Evolutionary conservation across 2,797 vertebrate species (phyloP).

Genomic region (Dallia pectoralis): DNA sequence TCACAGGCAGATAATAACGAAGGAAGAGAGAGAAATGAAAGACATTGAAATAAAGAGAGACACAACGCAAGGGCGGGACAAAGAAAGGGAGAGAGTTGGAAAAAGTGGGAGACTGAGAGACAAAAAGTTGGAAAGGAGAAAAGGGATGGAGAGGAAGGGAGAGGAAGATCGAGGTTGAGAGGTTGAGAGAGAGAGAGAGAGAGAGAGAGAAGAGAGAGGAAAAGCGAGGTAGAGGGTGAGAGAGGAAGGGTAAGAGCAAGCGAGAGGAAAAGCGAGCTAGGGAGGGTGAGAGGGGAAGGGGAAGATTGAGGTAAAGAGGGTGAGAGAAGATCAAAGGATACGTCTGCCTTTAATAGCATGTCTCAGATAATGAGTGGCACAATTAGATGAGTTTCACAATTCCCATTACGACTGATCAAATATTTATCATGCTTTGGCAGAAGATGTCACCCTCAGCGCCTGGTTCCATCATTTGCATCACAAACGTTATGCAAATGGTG

Average conservation of each 20-base stretch:
- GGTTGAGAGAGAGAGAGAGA: constrained; percentile 33
- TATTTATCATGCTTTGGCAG: constrained; percentile 95
- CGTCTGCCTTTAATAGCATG: constrained; percentile 77
- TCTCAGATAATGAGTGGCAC: constrained; percentile 91
- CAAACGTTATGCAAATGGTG: constrained; percentile 90
- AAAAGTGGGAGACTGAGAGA: too few relatives aligned
- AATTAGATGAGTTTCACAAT: constrained; percentile 98
- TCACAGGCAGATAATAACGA: constrained; percentile 26
- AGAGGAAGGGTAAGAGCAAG: constrained; percentile 40
- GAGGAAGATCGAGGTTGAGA: constrained; percentile 40
- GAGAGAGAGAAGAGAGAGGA: constrained; percentile 13
- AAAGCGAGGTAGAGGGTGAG: constrained; percentile 29
- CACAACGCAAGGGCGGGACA: too few relatives aligned
- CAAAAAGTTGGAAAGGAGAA: constrained; percentile 44
- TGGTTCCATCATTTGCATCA: constrained; percentile 86
- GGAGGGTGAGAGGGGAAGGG: constrained; percentile 5
- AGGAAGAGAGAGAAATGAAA: constrained; percentile 14
- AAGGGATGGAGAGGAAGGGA: constrained; percentile 43
- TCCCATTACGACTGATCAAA: constrained; percentile 99
- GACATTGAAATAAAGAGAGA: too few relatives aligned
- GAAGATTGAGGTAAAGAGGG: constrained; percentile 28
- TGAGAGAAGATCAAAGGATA: constrained; percentile 76
- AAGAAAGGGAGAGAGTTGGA: too few relatives aligned
- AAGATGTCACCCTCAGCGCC: constrained; percentile 87
- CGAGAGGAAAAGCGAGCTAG: neutral